These are phyloP conservation scores for Crenuchus spilurus DNA, from an alignment of 2,797 vertebrate genomes.

Conservation along the genomic window DNA sequence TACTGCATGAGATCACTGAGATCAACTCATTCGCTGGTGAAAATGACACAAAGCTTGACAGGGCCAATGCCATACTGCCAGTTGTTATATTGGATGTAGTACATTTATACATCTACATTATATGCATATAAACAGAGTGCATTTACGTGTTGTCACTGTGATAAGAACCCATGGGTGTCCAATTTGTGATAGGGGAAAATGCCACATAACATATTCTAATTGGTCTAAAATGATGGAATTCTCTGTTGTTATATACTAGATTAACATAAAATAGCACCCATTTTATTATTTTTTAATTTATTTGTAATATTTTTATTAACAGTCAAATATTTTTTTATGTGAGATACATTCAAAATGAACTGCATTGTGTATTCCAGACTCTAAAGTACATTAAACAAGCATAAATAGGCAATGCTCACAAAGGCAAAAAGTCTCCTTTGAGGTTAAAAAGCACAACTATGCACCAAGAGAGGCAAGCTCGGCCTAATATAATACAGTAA, in stretches of 20 bases:
- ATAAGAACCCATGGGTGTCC: neutral
- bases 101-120: neutral
- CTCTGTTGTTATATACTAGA: neutral
- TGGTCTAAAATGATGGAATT: neutral
- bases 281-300: too few species aligned
- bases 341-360: too few species aligned
- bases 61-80: constrained; percentile 10
- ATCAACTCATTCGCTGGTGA: constrained; percentile 45
- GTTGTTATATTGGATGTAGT: constrained; percentile 16
- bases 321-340: too few species aligned
- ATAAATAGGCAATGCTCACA: too few species aligned
- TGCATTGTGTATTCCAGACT: too few species aligned
- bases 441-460: too few species aligned
- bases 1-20: constrained; percentile 50
- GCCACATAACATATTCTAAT: neutral
- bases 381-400: too few species aligned
- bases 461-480: too few species aligned
- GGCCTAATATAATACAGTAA: too few species aligned
- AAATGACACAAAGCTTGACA: constrained; percentile 20
- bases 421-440: too few species aligned
- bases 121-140: neutral
- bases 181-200: neutral
- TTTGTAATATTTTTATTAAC: too few species aligned
- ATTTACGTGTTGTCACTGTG: neutral
- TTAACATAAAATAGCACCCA: too few species aligned